These are phyloP conservation scores for Antheraea pernyi DNA, from an alignment of 1,140 invertebrate genomes.

Conservation along the genomic window DNA sequence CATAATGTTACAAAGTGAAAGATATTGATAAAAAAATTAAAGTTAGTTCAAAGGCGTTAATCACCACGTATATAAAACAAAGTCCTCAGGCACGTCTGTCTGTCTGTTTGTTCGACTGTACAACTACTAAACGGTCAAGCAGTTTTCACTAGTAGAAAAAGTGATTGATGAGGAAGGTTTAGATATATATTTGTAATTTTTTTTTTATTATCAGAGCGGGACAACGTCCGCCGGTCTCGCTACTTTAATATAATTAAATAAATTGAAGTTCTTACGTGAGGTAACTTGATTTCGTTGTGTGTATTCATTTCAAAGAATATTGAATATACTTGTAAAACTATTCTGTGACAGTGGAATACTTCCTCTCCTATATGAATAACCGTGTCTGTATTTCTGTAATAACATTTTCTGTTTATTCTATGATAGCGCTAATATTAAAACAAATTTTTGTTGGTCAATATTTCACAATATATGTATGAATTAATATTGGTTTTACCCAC, in stretches of 20 bases:
- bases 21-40: too few species aligned
- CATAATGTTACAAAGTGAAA: too few species aligned
- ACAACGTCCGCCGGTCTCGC: too few species aligned
- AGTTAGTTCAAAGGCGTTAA: too few species aligned
- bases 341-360: constrained; percentile 81
- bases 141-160: too few species aligned
- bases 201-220: too few species aligned
- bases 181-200: too few species aligned
- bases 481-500: neutral
- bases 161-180: too few species aligned
- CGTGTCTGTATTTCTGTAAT: constrained; percentile 81
- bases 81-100: too few species aligned
- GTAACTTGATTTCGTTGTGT: constrained; percentile 52
- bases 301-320: constrained; percentile 77
- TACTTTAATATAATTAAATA: neutral
- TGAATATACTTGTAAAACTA: constrained; percentile 82
- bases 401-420: constrained; percentile 7
- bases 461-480: neutral
- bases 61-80: too few species aligned
- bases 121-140: too few species aligned
- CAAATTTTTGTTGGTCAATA: neutral
- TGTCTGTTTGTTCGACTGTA: too few species aligned
- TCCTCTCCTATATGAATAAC: constrained; percentile 79
- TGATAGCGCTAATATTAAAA: constrained; percentile 13
- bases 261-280: constrained; percentile 39